These are phyloP conservation scores for Oenanthe melanoleuca DNA, from an alignment of 2,113 vertebrate species.

Conservation along the genomic window DNA sequence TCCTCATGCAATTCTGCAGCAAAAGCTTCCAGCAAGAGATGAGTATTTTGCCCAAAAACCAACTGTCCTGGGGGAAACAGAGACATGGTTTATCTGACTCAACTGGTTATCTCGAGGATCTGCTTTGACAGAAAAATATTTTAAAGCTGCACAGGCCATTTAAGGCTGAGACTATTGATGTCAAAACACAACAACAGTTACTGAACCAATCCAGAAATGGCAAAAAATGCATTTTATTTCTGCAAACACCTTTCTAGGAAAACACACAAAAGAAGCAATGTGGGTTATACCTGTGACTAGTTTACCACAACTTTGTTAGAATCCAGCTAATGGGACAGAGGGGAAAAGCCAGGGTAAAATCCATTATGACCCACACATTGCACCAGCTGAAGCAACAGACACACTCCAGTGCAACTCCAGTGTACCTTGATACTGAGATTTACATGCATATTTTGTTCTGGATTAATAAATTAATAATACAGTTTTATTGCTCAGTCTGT, in stretches of 20 bases:
- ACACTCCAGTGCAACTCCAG: not conserved
- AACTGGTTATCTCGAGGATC: not conserved
- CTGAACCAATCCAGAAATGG: not conserved
- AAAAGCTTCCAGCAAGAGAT: not conserved
- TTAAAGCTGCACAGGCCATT: not conserved
- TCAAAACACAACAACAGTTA: not conserved
- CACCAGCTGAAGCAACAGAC: not conserved
- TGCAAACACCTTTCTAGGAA: not conserved
- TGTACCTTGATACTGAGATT: not conserved
- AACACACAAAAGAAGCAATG: not conserved
- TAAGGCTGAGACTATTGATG: not conserved
- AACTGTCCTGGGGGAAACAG: not conserved
- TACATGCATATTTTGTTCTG: not conserved
- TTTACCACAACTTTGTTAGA: not conserved
- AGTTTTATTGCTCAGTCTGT: not conserved
- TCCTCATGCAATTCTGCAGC: not conserved
- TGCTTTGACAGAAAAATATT: not conserved
- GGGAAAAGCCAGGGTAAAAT: fast-evolving
- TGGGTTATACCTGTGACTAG: not conserved
- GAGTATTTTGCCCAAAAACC: not conserved
- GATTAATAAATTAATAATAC: not conserved
- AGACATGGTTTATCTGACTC: not conserved
- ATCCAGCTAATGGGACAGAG: not conserved
- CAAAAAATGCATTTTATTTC: not conserved
- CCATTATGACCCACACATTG: not conserved